These are phyloP conservation scores for Phaenicophaeus curvirostris DNA, from an alignment of 2,797 vertebrate species.

Conservation along the genomic window DNA sequence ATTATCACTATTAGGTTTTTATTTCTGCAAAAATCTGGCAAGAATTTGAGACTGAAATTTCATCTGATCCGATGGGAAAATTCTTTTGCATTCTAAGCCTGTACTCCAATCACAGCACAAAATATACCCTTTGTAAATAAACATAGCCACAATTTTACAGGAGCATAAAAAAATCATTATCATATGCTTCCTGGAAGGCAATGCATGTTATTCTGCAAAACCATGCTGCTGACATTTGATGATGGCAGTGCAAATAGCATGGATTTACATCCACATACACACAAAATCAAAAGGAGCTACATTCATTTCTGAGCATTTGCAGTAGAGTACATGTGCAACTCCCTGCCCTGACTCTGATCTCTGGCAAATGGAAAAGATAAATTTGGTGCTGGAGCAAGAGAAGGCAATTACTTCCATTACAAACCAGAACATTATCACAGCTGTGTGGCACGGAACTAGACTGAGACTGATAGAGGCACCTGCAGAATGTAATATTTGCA, in stretches of 20 bases:
- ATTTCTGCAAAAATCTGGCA: neutral
- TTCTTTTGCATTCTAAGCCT: neutral
- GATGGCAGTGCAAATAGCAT: neutral
- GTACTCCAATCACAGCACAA: neutral
- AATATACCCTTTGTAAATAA: conserved; percentile 29
- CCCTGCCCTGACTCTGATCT: neutral
- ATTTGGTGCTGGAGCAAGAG: neutral
- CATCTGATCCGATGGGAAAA: neutral
- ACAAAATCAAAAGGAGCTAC: neutral
- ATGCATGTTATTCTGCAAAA: neutral
- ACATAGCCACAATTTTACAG: neutral
- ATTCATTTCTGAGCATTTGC: neutral
- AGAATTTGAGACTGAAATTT: conserved; percentile 17
- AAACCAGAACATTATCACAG: neutral
- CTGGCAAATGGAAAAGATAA: neutral
- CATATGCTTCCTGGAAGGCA: neutral
- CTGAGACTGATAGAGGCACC: neutral
- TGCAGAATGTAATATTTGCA: neutral
- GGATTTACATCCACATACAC: neutral
- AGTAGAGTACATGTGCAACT: rapidly evolving
- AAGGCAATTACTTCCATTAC: neutral
- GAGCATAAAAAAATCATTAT: neutral
- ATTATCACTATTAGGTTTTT: neutral
- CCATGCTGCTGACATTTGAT: neutral
- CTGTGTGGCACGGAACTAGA: neutral